A percentile compares a stretch with the other conserved stretches of the same genome.
Evolutionary conservation across 2,888 invertebrate species (phyloP).

Genomic region (Siphlonurus alternatus): DNA sequence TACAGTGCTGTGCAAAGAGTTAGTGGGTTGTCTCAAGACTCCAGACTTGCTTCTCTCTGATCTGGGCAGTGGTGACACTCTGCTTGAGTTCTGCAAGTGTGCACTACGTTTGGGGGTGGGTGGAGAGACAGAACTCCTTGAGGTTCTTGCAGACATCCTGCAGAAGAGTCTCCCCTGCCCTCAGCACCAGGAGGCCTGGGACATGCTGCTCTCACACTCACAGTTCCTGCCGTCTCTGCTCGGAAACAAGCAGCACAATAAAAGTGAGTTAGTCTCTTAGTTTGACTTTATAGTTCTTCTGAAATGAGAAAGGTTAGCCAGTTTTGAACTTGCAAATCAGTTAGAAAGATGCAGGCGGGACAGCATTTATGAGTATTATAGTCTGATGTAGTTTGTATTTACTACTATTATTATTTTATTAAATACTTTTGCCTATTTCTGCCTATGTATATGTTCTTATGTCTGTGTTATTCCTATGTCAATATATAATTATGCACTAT

Average conservation of each 20-base stretch:
- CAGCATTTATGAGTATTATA: too few species aligned
- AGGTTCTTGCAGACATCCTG: not conserved
- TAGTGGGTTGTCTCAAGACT: not conserved
- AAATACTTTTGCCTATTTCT: too few species aligned
- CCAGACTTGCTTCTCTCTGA: not conserved
- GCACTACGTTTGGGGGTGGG: not conserved
- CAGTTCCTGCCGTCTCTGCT: not conserved
- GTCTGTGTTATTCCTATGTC: too few species aligned
- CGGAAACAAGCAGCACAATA: not conserved
- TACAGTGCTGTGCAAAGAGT: not conserved
- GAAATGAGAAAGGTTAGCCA: too few species aligned
- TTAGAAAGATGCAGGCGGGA: too few species aligned
- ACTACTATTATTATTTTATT: too few species aligned
- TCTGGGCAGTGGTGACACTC: not conserved
- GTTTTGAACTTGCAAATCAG: too few species aligned
- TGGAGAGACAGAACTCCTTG: not conserved
- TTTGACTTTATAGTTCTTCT: too few species aligned
- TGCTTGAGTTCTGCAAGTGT: not conserved
- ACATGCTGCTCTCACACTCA: not conserved
- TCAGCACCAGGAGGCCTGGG: not conserved
- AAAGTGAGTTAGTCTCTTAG: not conserved
- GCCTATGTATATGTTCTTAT: too few species aligned
- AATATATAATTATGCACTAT: too few species aligned
- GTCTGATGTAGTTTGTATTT: too few species aligned
- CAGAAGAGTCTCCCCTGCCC: not conserved